Evolutionary conservation across 2,797 vertebrate genomes (phyloP).

Genomic region (Loriculus beryllinus): DNA sequence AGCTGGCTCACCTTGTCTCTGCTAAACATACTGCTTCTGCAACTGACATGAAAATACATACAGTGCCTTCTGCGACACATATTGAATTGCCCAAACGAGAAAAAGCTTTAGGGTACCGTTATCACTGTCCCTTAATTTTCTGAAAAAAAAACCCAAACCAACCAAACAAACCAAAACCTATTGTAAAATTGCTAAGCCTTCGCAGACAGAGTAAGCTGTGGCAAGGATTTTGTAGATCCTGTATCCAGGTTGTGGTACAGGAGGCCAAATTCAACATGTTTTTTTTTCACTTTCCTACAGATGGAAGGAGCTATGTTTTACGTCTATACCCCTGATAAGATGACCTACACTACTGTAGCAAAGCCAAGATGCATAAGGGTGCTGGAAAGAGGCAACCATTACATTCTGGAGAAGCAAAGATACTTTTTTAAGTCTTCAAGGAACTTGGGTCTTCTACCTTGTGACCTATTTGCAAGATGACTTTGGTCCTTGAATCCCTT

Average conservation of each 20-base stretch:
- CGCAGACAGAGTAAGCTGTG: not conserved
- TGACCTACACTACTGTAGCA: rapidly evolving
- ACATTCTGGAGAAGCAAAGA: not conserved
- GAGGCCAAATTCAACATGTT: not conserved
- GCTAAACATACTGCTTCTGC: not conserved
- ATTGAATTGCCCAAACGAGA: not conserved
- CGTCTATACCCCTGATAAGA: not conserved
- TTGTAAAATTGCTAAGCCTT: not conserved
- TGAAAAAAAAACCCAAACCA: not conserved
- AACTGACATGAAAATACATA: not conserved
- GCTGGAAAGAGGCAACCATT: not conserved
- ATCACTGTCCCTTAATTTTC: not conserved
- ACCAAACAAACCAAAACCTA: not conserved
- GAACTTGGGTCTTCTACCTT: not conserved
- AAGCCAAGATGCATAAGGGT: not conserved
- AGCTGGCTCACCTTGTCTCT: not conserved
- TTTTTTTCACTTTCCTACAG: not conserved
- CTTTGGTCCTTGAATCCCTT: not conserved
- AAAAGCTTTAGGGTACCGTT: not conserved
- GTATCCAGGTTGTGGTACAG: not conserved
- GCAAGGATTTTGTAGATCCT: not conserved
- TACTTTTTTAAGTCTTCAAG: not conserved
- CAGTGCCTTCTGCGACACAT: not conserved
- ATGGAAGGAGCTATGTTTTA: not conserved
- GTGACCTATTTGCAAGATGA: not conserved